Conservation (phyloP, 2,113 vertebrate species). For the Xenus cinereus region DNA sequence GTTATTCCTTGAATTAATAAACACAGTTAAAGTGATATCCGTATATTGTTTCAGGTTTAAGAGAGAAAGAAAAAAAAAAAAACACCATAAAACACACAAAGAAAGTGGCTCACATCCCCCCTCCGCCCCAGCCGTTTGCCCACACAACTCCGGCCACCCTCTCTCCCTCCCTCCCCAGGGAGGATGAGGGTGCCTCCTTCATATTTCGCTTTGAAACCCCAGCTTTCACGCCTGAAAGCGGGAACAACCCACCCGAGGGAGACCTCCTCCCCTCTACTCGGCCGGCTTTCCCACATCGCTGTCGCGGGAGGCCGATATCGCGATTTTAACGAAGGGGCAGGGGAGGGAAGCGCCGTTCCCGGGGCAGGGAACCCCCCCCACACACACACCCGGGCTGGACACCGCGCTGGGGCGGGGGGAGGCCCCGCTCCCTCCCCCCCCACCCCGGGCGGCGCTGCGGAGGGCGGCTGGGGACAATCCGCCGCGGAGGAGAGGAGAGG, state of each 20-base stretch:
- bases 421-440: neutral
- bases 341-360: neutral
- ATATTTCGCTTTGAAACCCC: rapidly evolving
- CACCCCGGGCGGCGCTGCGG: neutral
- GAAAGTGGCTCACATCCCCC: rapidly evolving
- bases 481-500: too few species aligned
- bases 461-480: too few species aligned
- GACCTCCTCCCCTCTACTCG: rapidly evolving
- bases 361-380: neutral
- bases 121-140: neutral
- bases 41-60: neutral
- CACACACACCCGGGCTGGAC: too few species aligned
- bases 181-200: rapidly evolving
- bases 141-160: neutral
- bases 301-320: rapidly evolving
- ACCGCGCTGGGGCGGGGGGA: neutral
- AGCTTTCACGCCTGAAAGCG: rapidly evolving
- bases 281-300: rapidly evolving
- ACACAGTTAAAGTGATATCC: rapidly evolving
- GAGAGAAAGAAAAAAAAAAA: neutral
- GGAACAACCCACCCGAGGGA: rapidly evolving
- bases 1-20: neutral
- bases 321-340: rapidly evolving
- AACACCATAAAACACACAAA: too few species aligned
- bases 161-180: neutral